phyloP scores from a whole-genome alignment of 2,888 invertebrate genomes.

The Zaprionus bogoriensis region DNA sequence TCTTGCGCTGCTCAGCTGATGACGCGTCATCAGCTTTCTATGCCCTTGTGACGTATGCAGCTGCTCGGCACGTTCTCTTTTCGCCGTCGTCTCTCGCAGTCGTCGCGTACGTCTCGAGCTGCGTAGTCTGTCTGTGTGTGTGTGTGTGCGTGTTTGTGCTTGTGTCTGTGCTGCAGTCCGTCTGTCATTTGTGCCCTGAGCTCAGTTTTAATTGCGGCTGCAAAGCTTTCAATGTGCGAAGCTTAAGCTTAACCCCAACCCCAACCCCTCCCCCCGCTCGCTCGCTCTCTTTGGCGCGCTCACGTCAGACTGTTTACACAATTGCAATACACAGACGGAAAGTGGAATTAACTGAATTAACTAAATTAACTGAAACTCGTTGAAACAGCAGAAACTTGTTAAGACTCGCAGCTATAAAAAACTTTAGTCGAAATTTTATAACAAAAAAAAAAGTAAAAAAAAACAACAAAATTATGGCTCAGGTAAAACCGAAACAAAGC shows the following conservation, averaged over 20 bases:
- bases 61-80: slow-evolving; percentile 23
- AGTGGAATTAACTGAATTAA: slow-evolving; percentile 2
- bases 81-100: slow-evolving; percentile 29
- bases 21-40: slow-evolving; percentile 47
- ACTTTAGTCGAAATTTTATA: slow-evolving; percentile 63
- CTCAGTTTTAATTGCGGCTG: slow-evolving; percentile 33
- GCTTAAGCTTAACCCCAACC: too few relatives aligned
- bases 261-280: not conserved
- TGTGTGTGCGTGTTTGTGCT: too few relatives aligned
- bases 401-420: slow-evolving; percentile 38
- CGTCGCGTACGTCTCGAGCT: too few relatives aligned
- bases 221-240: slow-evolving; percentile 14
- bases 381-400: slow-evolving; percentile 33
- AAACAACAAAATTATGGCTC: slow-evolving; percentile 78
- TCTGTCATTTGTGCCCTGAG: too few relatives aligned
- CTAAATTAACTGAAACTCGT: slow-evolving; percentile 4
- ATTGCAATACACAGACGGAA: slow-evolving; percentile 24
- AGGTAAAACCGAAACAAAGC: slow-evolving; percentile 82
- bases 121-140: too few relatives aligned
- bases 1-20: slow-evolving; percentile 44
- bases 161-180: too few relatives aligned
- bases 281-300: not conserved
- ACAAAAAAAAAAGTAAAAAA: slow-evolving; percentile 5
- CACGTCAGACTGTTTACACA: slow-evolving; percentile 30
- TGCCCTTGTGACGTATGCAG: slow-evolving; percentile 52